Percentiles rank a stretch among this genome's conserved stretches.
Evolutionary conservation across 2,888 invertebrate genomes (phyloP).

Genomic region (Adineta ricciae): DNA sequence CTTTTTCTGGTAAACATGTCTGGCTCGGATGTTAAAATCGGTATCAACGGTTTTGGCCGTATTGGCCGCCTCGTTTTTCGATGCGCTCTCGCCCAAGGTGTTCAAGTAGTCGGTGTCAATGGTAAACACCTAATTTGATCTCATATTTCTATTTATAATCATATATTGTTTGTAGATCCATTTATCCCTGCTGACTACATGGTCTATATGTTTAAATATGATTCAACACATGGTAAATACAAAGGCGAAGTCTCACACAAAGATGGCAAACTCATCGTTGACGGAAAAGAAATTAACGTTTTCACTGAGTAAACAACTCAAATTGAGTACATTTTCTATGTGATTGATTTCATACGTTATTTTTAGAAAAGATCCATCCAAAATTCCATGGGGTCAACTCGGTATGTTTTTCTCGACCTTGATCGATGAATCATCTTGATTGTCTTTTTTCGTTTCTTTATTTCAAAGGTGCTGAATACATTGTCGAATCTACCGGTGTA

Average conservation of each 20-base stretch:
- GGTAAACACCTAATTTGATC: neutral
- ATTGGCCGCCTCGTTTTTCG: too few relatives aligned
- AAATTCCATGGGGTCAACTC: constrained; percentile 77
- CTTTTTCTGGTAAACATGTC: neutral
- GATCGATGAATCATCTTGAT: neutral
- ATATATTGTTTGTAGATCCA: constrained; percentile 21
- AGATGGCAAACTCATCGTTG: constrained; percentile 68
- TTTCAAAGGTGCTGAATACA: constrained; percentile 71
- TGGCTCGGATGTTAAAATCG: neutral
- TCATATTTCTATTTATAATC: neutral
- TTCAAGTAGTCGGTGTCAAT: too few relatives aligned
- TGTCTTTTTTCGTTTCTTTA: neutral
- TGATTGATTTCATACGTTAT: neutral
- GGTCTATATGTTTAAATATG: constrained; percentile 88
- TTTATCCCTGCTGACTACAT: constrained; percentile 32
- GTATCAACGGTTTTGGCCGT: too few relatives aligned
- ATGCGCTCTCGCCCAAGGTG: too few relatives aligned
- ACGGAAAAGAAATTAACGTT: constrained; percentile 68
- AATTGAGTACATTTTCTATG: neutral
- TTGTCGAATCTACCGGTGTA: constrained; percentile 95
- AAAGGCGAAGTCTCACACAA: constrained; percentile 72
- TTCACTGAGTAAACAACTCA: constrained; percentile 59
- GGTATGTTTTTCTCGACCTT: neutral
- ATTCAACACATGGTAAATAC: constrained; percentile 93
- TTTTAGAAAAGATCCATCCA: constrained; percentile 55